Conservation (phyloP, 2,888 invertebrate species). For the Pandemis corylana region DNA sequence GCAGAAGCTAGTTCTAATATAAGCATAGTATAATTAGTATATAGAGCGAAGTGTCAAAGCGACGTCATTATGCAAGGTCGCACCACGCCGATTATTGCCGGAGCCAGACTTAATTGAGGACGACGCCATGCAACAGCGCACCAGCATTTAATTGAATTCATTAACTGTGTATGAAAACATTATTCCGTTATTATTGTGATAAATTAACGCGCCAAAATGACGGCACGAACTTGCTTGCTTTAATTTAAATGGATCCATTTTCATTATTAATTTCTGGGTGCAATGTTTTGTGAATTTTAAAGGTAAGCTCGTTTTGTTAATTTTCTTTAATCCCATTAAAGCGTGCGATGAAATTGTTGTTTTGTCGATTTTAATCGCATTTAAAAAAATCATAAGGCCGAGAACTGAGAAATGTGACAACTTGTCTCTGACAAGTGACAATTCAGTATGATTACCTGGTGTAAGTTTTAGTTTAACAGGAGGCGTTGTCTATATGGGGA, state of each 20-base stretch:
- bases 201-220: background rate
- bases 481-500: too few species aligned
- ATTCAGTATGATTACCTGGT: too few species aligned
- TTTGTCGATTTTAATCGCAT: too few species aligned
- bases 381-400: too few species aligned
- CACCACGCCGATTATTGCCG: conserved; percentile 3
- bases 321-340: background rate
- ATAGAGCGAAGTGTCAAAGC: background rate
- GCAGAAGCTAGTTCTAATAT: too few species aligned
- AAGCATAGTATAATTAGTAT: too few species aligned
- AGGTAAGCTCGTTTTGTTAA: background rate
- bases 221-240: background rate
- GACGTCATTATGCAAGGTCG: conserved; percentile 12
- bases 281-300: background rate
- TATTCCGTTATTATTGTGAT: conserved; percentile 2
- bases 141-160: conserved; percentile 3
- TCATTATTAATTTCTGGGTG: background rate
- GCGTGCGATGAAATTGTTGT: too few species aligned
- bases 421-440: too few species aligned
- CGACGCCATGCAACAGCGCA: background rate
- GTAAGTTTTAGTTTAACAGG: too few species aligned
- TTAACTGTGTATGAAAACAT: background rate
- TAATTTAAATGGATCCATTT: background rate
- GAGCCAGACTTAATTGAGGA: conserved; percentile 2
- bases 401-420: too few species aligned